phyloP scores from a whole-genome alignment of 2,113 vertebrate species.

The Upupa epops region DNA sequence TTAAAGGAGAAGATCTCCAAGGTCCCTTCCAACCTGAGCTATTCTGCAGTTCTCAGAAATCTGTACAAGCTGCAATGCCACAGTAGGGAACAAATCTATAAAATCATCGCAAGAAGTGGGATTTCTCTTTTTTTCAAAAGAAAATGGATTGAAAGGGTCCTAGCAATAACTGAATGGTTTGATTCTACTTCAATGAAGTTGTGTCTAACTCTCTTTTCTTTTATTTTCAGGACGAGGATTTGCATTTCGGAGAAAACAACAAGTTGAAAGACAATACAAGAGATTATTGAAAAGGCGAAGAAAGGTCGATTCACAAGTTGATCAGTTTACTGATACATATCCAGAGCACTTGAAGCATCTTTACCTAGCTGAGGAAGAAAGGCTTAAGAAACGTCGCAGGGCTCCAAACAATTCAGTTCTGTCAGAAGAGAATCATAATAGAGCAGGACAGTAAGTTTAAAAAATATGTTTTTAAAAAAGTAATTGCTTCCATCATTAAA shows the following conservation, averaged over 20 bases:
- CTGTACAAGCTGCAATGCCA: neutral
- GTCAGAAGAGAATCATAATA: neutral
- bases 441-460: slow-evolving; percentile 59
- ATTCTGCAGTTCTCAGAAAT: too few species aligned
- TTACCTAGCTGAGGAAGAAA: slow-evolving; percentile 88
- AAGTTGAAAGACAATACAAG: slow-evolving; percentile 85
- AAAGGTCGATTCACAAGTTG: slow-evolving; percentile 24
- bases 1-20: too few species aligned
- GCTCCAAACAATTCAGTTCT: slow-evolving; percentile 20
- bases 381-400: slow-evolving; percentile 76
- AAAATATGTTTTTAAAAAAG: neutral
- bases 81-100: neutral
- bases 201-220: neutral
- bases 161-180: neutral
- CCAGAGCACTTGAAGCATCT: slow-evolving; percentile 95
- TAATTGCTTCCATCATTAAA: neutral
- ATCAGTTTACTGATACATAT: slow-evolving; percentile 80
- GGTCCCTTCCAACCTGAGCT: too few species aligned
- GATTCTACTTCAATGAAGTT: neutral
- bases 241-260: slow-evolving; percentile 87
- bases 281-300: slow-evolving; percentile 81
- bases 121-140: neutral
- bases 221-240: slow-evolving; percentile 85
- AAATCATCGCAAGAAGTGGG: rapidly evolving
- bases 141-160: neutral